Evolutionary conservation across 2,797 vertebrate genomes (phyloP), one percentile per base, ranked within the genome.

Genomic region (Dendrocincla tyrannina): DNA sequence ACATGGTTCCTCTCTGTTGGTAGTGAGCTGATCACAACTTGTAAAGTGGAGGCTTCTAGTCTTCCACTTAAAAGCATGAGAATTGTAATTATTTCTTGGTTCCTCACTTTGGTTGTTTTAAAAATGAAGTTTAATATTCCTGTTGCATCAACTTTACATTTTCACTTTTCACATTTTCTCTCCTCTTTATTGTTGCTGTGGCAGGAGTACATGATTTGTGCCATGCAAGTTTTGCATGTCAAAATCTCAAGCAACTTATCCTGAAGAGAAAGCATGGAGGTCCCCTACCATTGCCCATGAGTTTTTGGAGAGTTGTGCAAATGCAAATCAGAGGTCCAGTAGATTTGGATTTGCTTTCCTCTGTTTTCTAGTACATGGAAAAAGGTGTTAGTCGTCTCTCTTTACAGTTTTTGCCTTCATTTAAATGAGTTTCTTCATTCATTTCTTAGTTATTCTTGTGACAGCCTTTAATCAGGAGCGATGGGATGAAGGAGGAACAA

Each of bases 1-100:
- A 22, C 59, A 41, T 63, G 78, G 42, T 59, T 97, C 86, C 66
- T 95, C 84, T 73, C 79, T 94, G 55, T 73, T 87, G 68, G 77
- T 64, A 73, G 70, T 67, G 66, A 80, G 62, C 41, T 74, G 75
- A 85, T 92, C 55, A 60, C 22, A 23, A 22, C 77, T 83, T 85
- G 58, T 75, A 52, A 90, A 88, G 74, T 63, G 16, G 42, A 74
- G 30, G 7, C 17, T 85, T 95, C 49, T 81, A 6, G n/a, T 50
- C 22, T 84, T 74, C 41, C 44, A 25, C 55, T 74, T 75, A 35
- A 79, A 66, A 18, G 7, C 2, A 0, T 56, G 23, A 78, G 25
- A 77, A 77, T 24, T 89, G 58, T 46, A 73, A 25, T 90, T 85
- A 81, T 75, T 94, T 89, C 52, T 79, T 89, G 59, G 17, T 49